These are phyloP conservation scores for Coccyzus lansbergi DNA, from an alignment of 2,797 vertebrate species.

Conservation along the genomic window DNA sequence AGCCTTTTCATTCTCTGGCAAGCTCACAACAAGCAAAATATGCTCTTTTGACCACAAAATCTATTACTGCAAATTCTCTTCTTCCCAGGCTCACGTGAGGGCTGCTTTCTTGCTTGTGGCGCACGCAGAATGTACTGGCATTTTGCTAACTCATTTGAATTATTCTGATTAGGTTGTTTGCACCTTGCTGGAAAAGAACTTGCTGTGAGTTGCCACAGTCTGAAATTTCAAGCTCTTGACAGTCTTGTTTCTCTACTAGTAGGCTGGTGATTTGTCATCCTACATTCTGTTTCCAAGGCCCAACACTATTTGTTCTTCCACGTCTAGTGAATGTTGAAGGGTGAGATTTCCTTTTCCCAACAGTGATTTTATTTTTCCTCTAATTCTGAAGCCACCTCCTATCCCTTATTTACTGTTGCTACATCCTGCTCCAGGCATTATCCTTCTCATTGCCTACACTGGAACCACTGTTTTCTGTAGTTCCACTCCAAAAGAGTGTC, in stretches of 20 bases:
- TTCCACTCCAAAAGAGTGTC: neutral
- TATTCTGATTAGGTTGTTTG: neutral
- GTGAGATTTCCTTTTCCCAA: neutral
- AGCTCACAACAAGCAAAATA: neutral
- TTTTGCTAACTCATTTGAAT: neutral
- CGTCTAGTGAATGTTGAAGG: neutral
- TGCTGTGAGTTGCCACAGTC: neutral
- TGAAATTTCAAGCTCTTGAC: neutral
- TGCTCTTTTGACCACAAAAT: neutral
- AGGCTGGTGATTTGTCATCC: neutral
- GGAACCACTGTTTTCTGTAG: neutral
- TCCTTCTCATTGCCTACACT: neutral
- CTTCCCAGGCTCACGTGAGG: neutral
- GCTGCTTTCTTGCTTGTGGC: neutral
- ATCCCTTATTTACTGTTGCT: neutral
- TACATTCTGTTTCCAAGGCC: neutral
- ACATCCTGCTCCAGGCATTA: neutral
- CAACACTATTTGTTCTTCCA: neutral
- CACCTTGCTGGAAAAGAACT: conserved; percentile 1
- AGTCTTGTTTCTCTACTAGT: neutral
- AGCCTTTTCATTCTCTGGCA: neutral
- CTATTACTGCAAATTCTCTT: neutral
- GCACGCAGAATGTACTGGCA: neutral
- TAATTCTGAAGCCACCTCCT: neutral
- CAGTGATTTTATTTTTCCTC: neutral